Evolutionary conservation across 2,888 invertebrate species (phyloP).

Genomic region (Lottia scabra): DNA sequence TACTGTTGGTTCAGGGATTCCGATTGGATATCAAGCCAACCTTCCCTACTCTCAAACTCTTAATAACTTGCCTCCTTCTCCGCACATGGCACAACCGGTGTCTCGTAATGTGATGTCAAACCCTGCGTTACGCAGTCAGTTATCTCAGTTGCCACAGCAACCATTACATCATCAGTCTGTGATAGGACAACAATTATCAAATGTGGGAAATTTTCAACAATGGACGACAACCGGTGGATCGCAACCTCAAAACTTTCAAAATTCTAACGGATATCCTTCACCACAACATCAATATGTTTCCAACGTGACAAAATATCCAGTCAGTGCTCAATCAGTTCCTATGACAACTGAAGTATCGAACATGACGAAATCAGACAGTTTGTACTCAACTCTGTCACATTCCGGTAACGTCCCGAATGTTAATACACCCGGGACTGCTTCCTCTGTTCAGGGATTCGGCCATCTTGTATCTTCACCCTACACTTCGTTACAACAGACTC

Average conservation of each 20-base stretch:
- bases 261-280: background rate
- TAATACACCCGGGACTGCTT: background rate
- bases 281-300: background rate
- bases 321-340: slow-evolving; percentile 12
- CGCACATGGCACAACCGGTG: slow-evolving; percentile 12
- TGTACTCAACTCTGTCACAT: background rate
- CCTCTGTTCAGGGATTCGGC: background rate
- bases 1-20: slow-evolving; percentile 8
- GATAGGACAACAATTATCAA: background rate
- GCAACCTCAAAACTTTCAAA: background rate
- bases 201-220: background rate
- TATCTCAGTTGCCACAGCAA: background rate
- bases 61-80: slow-evolving; percentile 13
- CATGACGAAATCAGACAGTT: slow-evolving; percentile 2
- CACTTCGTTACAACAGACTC: background rate
- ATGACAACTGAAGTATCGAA: background rate
- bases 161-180: background rate
- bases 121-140: no score
- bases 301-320: slow-evolving; percentile 17
- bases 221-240: background rate
- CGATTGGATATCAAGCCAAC: slow-evolving; percentile 15
- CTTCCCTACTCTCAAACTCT: slow-evolving; percentile 9
- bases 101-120: background rate
- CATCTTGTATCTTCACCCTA: background rate
- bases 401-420: background rate